Percentiles rank a stretch among this genome's conserved stretches.
Evolutionary conservation across 2,797 vertebrate species (phyloP).

Genomic region (Catamblyrhynchus diadema): DNA sequence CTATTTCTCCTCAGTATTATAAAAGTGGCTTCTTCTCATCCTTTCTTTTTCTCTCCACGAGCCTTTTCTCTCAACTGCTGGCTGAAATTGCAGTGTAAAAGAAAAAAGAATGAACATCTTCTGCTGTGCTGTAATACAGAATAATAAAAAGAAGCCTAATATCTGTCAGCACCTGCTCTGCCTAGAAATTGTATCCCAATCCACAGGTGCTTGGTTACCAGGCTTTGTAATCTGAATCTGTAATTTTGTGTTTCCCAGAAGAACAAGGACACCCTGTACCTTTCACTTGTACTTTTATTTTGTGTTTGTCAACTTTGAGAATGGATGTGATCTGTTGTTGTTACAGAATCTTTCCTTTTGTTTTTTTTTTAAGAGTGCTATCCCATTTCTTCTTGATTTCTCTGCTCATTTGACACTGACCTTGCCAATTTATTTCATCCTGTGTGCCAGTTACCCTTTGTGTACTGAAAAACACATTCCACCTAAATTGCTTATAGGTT

Average conservation of each 20-base stretch:
- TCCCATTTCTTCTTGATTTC: background rate
- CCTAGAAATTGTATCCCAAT: background rate
- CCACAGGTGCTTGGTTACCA: background rate
- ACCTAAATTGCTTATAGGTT: conserved; percentile 70
- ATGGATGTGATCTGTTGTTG: background rate
- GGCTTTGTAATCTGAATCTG: background rate
- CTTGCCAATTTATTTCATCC: conserved; percentile 65
- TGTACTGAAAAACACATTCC: conserved; percentile 36
- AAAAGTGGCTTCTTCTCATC: background rate
- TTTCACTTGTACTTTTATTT: background rate
- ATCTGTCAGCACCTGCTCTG: background rate
- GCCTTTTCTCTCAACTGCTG: background rate
- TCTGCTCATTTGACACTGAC: conserved; percentile 36
- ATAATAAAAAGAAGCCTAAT: background rate
- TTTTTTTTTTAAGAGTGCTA: background rate
- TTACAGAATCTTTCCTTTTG: background rate
- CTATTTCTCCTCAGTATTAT: background rate
- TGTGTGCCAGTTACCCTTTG: conserved; percentile 47
- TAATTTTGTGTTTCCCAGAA: background rate
- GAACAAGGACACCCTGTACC: background rate
- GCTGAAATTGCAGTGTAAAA: background rate
- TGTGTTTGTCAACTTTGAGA: background rate
- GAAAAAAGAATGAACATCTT: background rate
- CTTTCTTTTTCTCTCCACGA: background rate
- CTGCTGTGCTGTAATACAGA: background rate